Evolutionary conservation across 30 jellyfish, hydroid and myxozoan species (phyloP).

Genomic region (Hydractinia symbiolongicarpus): DNA sequence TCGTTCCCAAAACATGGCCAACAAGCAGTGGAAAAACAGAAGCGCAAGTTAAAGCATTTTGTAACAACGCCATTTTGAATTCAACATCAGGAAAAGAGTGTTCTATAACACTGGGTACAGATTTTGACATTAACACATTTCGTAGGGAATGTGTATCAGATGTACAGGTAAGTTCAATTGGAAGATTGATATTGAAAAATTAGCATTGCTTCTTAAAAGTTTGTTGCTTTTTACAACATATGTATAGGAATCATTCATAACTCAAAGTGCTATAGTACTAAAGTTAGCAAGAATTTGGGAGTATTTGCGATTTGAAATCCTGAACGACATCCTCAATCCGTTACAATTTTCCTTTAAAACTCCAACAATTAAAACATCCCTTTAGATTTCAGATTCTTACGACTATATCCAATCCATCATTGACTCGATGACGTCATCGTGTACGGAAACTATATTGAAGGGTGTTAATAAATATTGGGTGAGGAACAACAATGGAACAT

Average conservation of each 20-base stretch:
- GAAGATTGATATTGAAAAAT: not conserved
- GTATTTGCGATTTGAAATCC: too few species aligned
- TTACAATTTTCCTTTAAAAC: not conserved
- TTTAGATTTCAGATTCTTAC: not conserved
- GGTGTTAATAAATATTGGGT: slow-evolving; percentile 39
- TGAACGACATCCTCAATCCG: not conserved
- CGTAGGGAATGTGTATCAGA: slow-evolving; percentile 43
- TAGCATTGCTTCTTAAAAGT: too few species aligned
- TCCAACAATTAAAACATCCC: not conserved
- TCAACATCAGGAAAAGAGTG: slow-evolving; percentile 51
- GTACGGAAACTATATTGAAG: slow-evolving; percentile 49
- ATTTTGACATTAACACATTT: slow-evolving; percentile 29
- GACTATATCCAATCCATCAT: slow-evolving; percentile 35
- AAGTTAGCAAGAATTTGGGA: too few species aligned
- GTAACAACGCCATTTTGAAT: slow-evolving; percentile 11
- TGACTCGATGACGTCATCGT: slow-evolving; percentile 37
- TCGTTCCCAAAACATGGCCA: slow-evolving; percentile 32
- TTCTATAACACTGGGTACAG: not conserved
- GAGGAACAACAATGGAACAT: slow-evolving; percentile 43
- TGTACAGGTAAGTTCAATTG: slow-evolving; percentile 29
- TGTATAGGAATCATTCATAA: too few species aligned
- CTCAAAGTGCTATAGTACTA: too few species aligned
- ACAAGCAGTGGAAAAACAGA: slow-evolving; percentile 42
- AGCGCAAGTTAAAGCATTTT: slow-evolving; percentile 3
- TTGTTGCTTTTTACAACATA: too few species aligned